These are phyloP conservation scores for Papilio elwesi DNA, from an alignment of 2,888 invertebrate species.

Conservation along the genomic window DNA sequence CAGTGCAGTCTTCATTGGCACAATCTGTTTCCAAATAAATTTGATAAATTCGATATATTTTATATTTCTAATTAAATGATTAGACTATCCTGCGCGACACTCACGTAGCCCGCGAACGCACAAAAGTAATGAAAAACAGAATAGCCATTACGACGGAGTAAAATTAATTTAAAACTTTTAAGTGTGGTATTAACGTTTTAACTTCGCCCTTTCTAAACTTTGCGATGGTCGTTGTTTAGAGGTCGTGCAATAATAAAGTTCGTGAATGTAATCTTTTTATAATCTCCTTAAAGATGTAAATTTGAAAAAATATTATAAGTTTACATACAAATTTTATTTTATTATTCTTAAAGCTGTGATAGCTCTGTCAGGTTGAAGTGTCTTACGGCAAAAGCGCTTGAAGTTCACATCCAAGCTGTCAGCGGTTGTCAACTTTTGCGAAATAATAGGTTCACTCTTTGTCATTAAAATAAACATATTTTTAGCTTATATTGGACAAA, in stretches of 20 bases:
- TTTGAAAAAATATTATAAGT: not conserved
- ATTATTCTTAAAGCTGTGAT: too few species aligned
- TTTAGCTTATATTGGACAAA: too few species aligned
- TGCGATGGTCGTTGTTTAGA: constrained; percentile 32
- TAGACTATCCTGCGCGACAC: not conserved
- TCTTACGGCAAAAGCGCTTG: too few species aligned
- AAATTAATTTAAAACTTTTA: constrained; percentile 42
- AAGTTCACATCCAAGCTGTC: too few species aligned
- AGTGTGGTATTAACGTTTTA: constrained; percentile 40
- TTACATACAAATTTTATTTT: not conserved
- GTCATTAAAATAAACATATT: too few species aligned
- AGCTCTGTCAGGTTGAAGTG: too few species aligned
- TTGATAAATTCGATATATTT: too few species aligned
- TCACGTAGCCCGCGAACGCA: constrained; percentile 18
- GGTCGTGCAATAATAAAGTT: constrained; percentile 35
- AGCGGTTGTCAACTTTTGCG: too few species aligned
- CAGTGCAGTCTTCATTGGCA: too few species aligned
- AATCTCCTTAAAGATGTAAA: constrained; percentile 24
- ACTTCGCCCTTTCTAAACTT: constrained; percentile 35
- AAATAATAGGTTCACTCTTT: too few species aligned
- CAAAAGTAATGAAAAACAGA: constrained; percentile 37
- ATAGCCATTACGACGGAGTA: constrained; percentile 34
- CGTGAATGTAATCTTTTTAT: constrained; percentile 29
- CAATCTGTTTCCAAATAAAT: too few species aligned
- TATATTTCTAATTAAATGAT: not conserved